A percentile compares a stretch with the other conserved stretches of the same genome.
These are phyloP conservation scores for Heliconius nattereri DNA, from an alignment of 1,140 invertebrate genomes.

Conservation along the genomic window DNA sequence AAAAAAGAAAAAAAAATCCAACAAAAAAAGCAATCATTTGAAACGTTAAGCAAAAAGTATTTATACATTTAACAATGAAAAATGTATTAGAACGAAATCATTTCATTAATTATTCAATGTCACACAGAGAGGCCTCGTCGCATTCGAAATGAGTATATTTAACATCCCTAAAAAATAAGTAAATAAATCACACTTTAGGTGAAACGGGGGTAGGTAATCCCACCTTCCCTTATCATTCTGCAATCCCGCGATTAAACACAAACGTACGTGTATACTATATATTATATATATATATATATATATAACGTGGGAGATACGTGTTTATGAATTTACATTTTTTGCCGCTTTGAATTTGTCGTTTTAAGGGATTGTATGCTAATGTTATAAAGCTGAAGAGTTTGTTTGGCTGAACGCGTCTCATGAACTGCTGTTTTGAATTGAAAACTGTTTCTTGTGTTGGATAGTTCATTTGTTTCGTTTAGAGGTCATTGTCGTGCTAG, in stretches of 20 bases:
- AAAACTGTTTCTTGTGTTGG: too few relatives aligned
- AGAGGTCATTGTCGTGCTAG: too few relatives aligned
- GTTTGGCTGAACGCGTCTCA: too few relatives aligned
- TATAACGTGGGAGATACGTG: not conserved
- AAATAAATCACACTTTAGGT: slow-evolving; percentile 28
- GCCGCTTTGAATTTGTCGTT: not conserved
- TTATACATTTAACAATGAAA: not conserved
- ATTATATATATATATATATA: not conserved
- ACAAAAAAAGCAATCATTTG: not conserved
- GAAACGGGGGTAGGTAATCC: not conserved
- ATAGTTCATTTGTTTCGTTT: too few relatives aligned
- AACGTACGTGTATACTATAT: not conserved
- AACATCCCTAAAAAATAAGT: slow-evolving; percentile 20
- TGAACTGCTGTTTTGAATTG: too few relatives aligned
- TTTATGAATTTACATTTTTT: not conserved
- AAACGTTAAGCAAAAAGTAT: not conserved
- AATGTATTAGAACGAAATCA: slow-evolving; percentile 16
- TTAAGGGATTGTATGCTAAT: not conserved
- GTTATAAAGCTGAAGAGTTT: not conserved
- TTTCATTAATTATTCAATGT: slow-evolving; percentile 23
- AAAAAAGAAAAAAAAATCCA: too few relatives aligned
- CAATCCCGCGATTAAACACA: slow-evolving; percentile 28
- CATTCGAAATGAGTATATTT: slow-evolving; percentile 13
- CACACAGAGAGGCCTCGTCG: not conserved
- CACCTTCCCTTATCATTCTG: slow-evolving; percentile 22